These are phyloP conservation scores for Nymphalis io DNA, from an alignment of 1,140 invertebrate species.

Conservation along the genomic window DNA sequence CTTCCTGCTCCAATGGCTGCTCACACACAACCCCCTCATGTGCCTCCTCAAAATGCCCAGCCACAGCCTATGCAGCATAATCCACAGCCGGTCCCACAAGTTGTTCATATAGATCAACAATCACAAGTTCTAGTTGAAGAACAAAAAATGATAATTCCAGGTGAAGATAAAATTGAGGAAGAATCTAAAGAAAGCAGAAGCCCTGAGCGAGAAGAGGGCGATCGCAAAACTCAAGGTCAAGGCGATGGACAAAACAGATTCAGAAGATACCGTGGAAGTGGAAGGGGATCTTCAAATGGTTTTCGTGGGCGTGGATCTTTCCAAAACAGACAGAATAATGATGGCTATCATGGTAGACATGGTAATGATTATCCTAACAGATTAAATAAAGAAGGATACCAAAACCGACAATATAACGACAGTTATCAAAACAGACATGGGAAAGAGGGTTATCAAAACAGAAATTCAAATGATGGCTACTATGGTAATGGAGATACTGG, in stretches of 20 bases:
- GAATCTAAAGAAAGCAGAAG: constrained; percentile 62
- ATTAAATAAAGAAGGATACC: constrained; percentile 61
- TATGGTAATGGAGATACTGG: constrained; percentile 71
- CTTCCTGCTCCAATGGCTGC: constrained; percentile 43
- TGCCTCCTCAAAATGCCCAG: constrained; percentile 39
- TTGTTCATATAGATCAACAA: constrained; percentile 29
- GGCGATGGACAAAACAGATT: constrained; percentile 68
- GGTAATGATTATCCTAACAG: constrained; percentile 62
- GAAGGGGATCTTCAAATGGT: constrained; percentile 62
- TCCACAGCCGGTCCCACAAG: constrained; percentile 32
- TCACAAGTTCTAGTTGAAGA: constrained; percentile 42
- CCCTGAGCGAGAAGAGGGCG: constrained; percentile 62
- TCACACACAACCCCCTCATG: not conserved
- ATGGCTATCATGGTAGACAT: constrained; percentile 58
- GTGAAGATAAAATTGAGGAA: constrained; percentile 54
- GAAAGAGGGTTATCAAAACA: constrained; percentile 63
- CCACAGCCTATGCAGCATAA: constrained; percentile 38
- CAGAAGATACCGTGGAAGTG: constrained; percentile 57
- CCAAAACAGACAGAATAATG: constrained; percentile 57
- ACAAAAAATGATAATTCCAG: constrained; percentile 40
- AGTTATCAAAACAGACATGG: constrained; percentile 61
- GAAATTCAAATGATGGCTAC: constrained; percentile 64
- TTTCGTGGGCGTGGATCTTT: constrained; percentile 67
- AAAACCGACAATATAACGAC: constrained; percentile 63
- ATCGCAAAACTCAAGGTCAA: constrained; percentile 66